Evolutionary conservation across 2,113 vertebrate species (phyloP).

Genomic region (Bufo gargarizans): DNA sequence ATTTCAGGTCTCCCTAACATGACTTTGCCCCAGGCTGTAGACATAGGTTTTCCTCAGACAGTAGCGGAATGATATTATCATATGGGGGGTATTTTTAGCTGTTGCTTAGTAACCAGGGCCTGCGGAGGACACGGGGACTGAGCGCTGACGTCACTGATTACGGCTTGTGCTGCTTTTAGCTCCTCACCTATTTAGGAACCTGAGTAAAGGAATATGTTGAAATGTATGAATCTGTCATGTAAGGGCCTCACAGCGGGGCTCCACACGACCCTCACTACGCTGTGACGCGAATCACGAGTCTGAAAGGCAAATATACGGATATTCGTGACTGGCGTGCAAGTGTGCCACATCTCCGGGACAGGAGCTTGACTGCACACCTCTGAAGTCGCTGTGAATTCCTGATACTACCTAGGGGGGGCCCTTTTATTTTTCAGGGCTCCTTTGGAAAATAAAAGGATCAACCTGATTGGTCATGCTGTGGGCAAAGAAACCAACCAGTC

Average conservation of each 20-base stretch:
- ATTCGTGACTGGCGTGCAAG: too few relatives aligned
- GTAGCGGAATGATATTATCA: neutral
- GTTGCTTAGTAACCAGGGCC: neutral
- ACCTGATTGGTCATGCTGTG: too few relatives aligned
- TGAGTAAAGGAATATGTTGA: neutral
- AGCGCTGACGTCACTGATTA: neutral
- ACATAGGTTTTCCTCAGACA: neutral
- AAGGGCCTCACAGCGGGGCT: neutral
- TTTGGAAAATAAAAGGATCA: too few relatives aligned
- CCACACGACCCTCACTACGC: neutral
- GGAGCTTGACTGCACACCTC: too few relatives aligned
- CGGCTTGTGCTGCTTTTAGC: neutral
- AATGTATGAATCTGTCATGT: neutral
- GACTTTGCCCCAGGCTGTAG: neutral
- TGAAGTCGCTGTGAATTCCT: too few relatives aligned
- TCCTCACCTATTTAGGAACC: neutral
- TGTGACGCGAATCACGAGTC: neutral
- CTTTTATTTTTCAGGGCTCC: too few relatives aligned
- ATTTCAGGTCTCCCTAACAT: neutral
- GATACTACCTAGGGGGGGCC: too few relatives aligned
- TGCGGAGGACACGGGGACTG: neutral
- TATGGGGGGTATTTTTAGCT: neutral
- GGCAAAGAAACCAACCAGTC: too few relatives aligned
- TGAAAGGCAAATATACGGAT: too few relatives aligned
- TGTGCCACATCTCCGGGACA: too few relatives aligned